A percentile compares a stretch with the other conserved stretches of the same genome.
These are phyloP conservation scores for Phaonia tiefii DNA, from an alignment of 2,888 invertebrate genomes.

Conservation along the genomic window DNA sequence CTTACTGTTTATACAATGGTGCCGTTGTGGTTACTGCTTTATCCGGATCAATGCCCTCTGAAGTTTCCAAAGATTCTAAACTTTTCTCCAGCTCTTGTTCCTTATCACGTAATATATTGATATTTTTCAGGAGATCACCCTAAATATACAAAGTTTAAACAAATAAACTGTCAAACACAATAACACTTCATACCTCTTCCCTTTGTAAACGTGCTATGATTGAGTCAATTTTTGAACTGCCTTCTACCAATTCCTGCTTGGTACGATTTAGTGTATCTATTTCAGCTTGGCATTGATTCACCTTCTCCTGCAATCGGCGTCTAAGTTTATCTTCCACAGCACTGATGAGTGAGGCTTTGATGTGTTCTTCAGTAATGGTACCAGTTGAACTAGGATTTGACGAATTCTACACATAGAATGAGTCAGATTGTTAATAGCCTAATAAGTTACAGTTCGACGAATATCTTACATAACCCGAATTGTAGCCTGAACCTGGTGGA, in stretches of 20 bases:
- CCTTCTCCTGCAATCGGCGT: conserved; percentile 92
- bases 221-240: conserved; percentile 90
- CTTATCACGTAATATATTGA: conserved; percentile 91
- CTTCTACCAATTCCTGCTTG: conserved; percentile 91
- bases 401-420: conserved; percentile 70
- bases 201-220: conserved; percentile 89
- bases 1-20: conserved; percentile 96
- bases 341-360: conserved; percentile 94
- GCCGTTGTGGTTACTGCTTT: conserved; percentile 98
- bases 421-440: not conserved
- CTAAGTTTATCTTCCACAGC: conserved; percentile 97
- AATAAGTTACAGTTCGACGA: too few relatives aligned
- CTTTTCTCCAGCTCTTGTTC: conserved; percentile 92
- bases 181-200: conserved; percentile 82
- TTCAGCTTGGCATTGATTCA: conserved; percentile 95
- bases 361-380: conserved; percentile 97
- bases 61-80: conserved; percentile 87
- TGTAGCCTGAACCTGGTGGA: conserved; percentile 74
- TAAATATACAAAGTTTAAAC: conserved; percentile 74
- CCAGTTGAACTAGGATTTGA: conserved; percentile 83
- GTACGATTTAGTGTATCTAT: conserved; percentile 93
- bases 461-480: conserved; percentile 75
- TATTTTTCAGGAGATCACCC: conserved; percentile 91
- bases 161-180: not conserved
- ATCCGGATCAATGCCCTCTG: conserved; percentile 94